Evolutionary conservation across 2,888 invertebrate genomes (phyloP), one percentile per base, ranked within the genome.

Genomic region (Anoncus sp.): DNA sequence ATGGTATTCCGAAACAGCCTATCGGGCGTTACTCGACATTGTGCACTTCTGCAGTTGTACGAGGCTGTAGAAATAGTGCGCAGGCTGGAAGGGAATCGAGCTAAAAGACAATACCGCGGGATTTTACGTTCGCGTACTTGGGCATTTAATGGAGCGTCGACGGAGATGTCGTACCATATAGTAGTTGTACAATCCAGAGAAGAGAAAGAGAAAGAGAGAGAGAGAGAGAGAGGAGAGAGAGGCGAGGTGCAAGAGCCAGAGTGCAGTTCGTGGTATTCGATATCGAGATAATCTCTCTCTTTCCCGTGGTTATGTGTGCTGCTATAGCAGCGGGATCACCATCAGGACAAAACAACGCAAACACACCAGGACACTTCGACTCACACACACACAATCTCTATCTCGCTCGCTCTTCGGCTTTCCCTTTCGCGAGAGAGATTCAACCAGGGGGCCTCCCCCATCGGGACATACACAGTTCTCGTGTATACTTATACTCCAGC

Each of bases 181-280:
- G 47, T 38, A 47, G 35, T 63, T 57, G 55, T 47, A 38, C 63
- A n/a, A 55, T 55, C 35, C 40, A 38, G n/a, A 24, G 51, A 65
- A 57, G 45, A 40, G 78, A 77, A 79, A 69, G 76, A 74, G 81
- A 27, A 7, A 10, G 59, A 27, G 67, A 40, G 55, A 20, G 31
- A 22, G 38, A n/a, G 43, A 43, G 75, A 43, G 75, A 10, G 24
- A 40, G 55, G 31, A 22, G 75, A 75, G 79, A 77, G 77, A 70
- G 77, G 80, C 59, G 80, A 71, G 74, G 67, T 62, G 77, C 80
- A 60, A 80, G 80, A 80, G 85, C 63, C 87, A 88, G 89, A 90
- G 89, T 90, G 90, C 90, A 87, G 88, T 90, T 88, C 88, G 88
- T 89, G 90, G 88, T 90, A 90, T 90, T 91, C 87, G 90, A 90